Conservation (phyloP, 2,113 vertebrate genomes). For the Nansenia antarctica region DNA sequence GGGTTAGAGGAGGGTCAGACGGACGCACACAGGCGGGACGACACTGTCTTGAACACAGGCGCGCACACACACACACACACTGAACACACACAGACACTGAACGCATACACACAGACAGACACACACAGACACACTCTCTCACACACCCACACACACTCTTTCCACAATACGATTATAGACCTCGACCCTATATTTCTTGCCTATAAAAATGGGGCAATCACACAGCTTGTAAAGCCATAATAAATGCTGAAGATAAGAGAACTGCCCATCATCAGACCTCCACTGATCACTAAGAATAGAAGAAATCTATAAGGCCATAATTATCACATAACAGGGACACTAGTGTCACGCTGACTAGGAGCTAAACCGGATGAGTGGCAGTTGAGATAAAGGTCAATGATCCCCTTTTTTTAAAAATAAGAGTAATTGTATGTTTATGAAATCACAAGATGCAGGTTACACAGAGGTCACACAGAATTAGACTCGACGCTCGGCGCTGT, state of each 20-base stretch:
- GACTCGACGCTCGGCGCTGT: too few relatives aligned
- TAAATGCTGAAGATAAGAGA: not conserved
- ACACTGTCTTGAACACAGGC: too few relatives aligned
- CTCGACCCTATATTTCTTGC: slow-evolving; percentile 8
- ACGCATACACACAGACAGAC: slow-evolving; percentile 4
- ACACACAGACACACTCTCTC: not conserved
- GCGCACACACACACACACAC: too few relatives aligned
- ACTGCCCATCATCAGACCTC: not conserved
- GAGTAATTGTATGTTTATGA: too few relatives aligned
- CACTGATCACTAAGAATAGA: not conserved
- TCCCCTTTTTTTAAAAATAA: too few relatives aligned
- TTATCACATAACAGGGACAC: not conserved
- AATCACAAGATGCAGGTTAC: not conserved
- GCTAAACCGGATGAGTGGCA: too few relatives aligned
- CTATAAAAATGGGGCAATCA: slow-evolving; percentile 8
- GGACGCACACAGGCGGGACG: too few relatives aligned
- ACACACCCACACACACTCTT: not conserved
- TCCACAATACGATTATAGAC: slow-evolving; percentile 40
- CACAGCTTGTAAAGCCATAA: slow-evolving; percentile 2
- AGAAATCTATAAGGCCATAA: not conserved
- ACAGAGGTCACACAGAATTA: too few relatives aligned
- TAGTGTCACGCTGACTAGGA: too few relatives aligned
- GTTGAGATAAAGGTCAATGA: too few relatives aligned
- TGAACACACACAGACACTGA: not conserved
- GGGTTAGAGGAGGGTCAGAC: slow-evolving; percentile 26